phyloP scores from a whole-genome alignment of 2,888 invertebrate species.

The Sericinus montela region DNA sequence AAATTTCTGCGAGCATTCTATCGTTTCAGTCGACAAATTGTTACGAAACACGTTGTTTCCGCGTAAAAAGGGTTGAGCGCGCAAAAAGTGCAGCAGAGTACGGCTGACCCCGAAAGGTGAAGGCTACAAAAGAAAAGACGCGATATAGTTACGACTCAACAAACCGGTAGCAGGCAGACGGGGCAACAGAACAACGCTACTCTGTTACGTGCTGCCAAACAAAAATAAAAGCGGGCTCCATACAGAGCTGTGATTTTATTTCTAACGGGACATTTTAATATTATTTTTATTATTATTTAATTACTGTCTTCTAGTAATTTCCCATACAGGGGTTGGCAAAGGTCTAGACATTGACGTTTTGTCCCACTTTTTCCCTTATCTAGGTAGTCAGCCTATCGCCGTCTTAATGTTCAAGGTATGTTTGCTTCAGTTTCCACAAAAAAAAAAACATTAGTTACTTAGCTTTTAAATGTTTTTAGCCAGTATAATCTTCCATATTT shows the following conservation, averaged over 20 bases:
- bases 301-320: too few species aligned
- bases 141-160: constrained; percentile 33
- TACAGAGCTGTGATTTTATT: constrained; percentile 39
- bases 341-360: too few species aligned
- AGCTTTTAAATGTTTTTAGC: too few species aligned
- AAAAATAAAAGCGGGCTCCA: constrained; percentile 41
- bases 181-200: constrained; percentile 48
- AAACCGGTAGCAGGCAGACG: constrained; percentile 31
- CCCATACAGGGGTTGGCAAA: too few species aligned
- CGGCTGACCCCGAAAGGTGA: constrained; percentile 43
- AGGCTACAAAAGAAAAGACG: constrained; percentile 49
- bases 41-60: constrained; percentile 11
- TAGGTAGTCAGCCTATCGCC: too few species aligned
- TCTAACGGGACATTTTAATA: too few species aligned
- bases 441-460: too few species aligned
- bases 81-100: constrained; percentile 34
- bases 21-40: constrained; percentile 4
- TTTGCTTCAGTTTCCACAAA: too few species aligned
- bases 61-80: constrained; percentile 30
- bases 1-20: constrained; percentile 11
- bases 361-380: too few species aligned
- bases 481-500: too few species aligned
- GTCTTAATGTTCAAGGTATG: too few species aligned
- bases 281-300: too few species aligned
- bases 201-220: constrained; percentile 55